Percentiles rank a stretch among this genome's conserved stretches.
These are phyloP conservation scores for Diaprepes abbreviatus DNA, from an alignment of 2,888 invertebrate species.

Conservation along the genomic window DNA sequence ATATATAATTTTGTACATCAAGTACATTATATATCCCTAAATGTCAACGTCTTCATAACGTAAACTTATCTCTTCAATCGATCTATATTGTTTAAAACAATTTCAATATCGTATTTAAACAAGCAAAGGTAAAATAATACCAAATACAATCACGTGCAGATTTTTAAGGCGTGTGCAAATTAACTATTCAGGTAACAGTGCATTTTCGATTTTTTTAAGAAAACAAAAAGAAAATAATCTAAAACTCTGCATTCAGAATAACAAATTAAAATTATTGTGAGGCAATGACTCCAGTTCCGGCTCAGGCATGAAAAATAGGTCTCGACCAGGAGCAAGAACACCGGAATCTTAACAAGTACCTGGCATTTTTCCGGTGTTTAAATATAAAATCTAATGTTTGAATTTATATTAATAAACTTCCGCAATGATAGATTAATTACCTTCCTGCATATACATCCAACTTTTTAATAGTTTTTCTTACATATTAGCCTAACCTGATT, in stretches of 20 bases:
- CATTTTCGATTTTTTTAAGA: constrained; percentile 18
- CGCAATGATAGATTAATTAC: too few species aligned
- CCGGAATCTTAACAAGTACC: too few species aligned
- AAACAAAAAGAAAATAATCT: constrained; percentile 7
- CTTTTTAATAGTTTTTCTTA: too few species aligned
- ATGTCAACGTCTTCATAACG: constrained; percentile 12
- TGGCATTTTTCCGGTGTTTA: too few species aligned
- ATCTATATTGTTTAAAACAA: constrained; percentile 20
- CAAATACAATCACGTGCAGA: constrained; percentile 23
- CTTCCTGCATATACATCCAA: too few species aligned
- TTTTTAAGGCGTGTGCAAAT: constrained; percentile 34
- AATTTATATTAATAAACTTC: too few species aligned
- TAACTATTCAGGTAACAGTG: constrained; percentile 32
- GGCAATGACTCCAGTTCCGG: too few species aligned
- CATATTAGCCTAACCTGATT: too few species aligned
- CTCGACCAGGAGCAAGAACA: too few species aligned
- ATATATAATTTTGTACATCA: too few species aligned
- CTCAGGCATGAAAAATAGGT: too few species aligned
- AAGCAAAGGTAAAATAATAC: constrained; percentile 6
- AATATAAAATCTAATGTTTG: too few species aligned
- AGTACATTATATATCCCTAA: background rate
- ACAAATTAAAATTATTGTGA: constrained; percentile 30
- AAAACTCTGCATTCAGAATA: constrained; percentile 16
- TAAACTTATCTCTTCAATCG: background rate
- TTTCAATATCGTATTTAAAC: constrained; percentile 14